phyloP scores from a whole-genome alignment of 35 echinoderm and acorn worm species.

The Apostichopus japonicus region DNA sequence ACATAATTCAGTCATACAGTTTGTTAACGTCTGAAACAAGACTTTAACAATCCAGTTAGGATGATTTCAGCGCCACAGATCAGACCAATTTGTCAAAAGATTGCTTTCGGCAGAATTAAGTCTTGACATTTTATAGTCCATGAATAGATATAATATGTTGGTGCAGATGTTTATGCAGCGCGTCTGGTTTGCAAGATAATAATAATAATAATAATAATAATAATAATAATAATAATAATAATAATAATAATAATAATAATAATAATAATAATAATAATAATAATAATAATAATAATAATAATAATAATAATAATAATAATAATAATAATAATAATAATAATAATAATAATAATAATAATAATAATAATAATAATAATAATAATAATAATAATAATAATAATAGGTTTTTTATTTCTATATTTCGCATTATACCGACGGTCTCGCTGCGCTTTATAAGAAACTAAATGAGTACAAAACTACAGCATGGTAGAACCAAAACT shows the following conservation, averaged over 20 bases:
- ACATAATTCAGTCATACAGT: too few relatives aligned
- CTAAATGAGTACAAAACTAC: too few relatives aligned
- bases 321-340: slow-evolving; percentile 23
- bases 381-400: slow-evolving; percentile 11
- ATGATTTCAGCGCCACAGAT: too few relatives aligned
- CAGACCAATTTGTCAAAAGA: too few relatives aligned
- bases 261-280: slow-evolving; percentile 40
- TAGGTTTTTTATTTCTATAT: too few relatives aligned
- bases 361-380: slow-evolving; percentile 27
- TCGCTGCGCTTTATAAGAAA: too few relatives aligned
- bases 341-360: neutral
- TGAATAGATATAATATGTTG: neutral
- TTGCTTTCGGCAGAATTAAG: too few relatives aligned
- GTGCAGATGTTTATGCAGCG: neutral
- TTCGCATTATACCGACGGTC: too few relatives aligned
- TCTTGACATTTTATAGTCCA: too few relatives aligned
- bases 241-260: slow-evolving; percentile 38
- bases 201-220: slow-evolving; percentile 35
- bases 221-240: slow-evolving; percentile 14
- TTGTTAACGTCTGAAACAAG: too few relatives aligned
- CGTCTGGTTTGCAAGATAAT: neutral
- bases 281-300: neutral
- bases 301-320: neutral
- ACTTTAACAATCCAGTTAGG: neutral
- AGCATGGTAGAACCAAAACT: too few relatives aligned